Conservation (phyloP, 2,888 invertebrate genomes). For the Eumerus sabulonum region DNA sequence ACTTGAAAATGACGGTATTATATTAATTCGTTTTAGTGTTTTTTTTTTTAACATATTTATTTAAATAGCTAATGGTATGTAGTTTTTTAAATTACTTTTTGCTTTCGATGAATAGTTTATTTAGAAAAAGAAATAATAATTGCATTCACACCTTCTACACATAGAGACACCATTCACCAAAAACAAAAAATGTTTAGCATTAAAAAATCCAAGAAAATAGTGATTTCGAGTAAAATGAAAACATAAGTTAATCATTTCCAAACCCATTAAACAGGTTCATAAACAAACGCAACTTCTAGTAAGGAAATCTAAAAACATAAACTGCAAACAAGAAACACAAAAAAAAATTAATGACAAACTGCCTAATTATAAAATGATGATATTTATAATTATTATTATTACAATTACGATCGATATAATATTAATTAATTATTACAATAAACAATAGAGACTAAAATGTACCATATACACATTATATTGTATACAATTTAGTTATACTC, state of each 20-base stretch:
- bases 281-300: conserved; percentile 28
- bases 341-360: conserved; percentile 23
- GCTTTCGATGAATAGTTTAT: conserved; percentile 8
- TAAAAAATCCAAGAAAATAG: too few relatives aligned
- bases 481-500: conserved; percentile 51
- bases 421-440: conserved; percentile 49
- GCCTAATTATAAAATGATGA: conserved; percentile 34
- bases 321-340: conserved; percentile 7
- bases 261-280: conserved; percentile 41
- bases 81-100: conserved; percentile 18
- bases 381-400: conserved; percentile 35
- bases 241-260: conserved; percentile 9
- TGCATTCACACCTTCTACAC: conserved; percentile 34
- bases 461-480: conserved; percentile 53
- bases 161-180: too few relatives aligned
- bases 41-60: not conserved
- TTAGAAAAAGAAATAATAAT: not conserved
- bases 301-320: not conserved
- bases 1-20: conserved; percentile 3
- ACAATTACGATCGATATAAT: conserved; percentile 37
- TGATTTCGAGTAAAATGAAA: conserved; percentile 1
- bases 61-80: conserved; percentile 48
- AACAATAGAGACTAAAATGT: conserved; percentile 59
- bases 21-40: conserved; percentile 9
- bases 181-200: conserved; percentile 1